Evolutionary conservation across 1,140 invertebrate species (phyloP).

Genomic region (Grapholita molesta): DNA sequence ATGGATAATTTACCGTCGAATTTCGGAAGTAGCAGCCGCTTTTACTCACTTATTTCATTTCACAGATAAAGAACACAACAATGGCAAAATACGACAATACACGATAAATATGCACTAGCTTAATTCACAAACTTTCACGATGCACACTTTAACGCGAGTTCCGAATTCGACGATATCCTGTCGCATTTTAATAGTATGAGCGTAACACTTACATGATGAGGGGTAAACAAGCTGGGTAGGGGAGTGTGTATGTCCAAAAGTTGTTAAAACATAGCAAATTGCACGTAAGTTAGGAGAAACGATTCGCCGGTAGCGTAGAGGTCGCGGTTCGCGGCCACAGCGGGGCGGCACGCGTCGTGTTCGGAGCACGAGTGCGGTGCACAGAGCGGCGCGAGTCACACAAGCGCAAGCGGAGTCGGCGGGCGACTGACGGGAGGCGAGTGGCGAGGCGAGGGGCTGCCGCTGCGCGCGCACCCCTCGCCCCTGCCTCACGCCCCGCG

Average conservation of each 20-base stretch:
- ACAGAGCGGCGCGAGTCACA: conserved; percentile 74
- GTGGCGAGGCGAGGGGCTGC: conserved; percentile 53
- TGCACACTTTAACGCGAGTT: conserved; percentile 68
- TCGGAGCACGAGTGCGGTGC: conserved; percentile 74
- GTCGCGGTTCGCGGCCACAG: conserved; percentile 73
- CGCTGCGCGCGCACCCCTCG: conserved; percentile 59
- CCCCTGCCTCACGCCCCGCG: conserved; percentile 29
- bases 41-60: conserved; percentile 48
- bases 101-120: conserved; percentile 50
- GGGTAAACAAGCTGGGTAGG: conserved; percentile 74
- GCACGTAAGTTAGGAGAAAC: conserved; percentile 70
- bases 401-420: conserved; percentile 75
- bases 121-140: conserved; percentile 71
- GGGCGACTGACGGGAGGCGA: conserved; percentile 69
- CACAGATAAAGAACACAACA: conserved; percentile 45
- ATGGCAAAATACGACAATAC: conserved; percentile 23
- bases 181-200: conserved; percentile 67
- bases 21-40: conserved; percentile 64
- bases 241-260: conserved; percentile 66
- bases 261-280: conserved; percentile 71
- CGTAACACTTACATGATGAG: conserved; percentile 75
- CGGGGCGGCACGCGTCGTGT: conserved; percentile 72
- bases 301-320: conserved; percentile 72
- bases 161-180: conserved; percentile 63
- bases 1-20: conserved; percentile 61